A percentile compares a stretch with the other conserved stretches of the same genome.
phyloP scores from a whole-genome alignment of 2,113 vertebrate genomes.

The Poeciliopsis turrubarensis region DNA sequence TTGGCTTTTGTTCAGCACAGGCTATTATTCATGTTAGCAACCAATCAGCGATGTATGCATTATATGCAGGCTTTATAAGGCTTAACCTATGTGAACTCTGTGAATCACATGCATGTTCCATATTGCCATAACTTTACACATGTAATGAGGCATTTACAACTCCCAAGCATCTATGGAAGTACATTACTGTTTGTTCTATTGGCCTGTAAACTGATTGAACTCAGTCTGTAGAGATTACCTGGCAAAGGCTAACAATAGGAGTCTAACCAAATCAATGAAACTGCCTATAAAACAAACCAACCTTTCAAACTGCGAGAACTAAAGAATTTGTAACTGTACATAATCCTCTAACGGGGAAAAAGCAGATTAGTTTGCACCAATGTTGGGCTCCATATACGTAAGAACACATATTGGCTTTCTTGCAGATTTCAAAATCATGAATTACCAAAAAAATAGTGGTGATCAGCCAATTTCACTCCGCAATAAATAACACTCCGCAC shows the following conservation, averaged over 20 bases:
- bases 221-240: background rate
- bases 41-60: slow-evolving; percentile 32
- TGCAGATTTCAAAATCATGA: background rate
- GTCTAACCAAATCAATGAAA: background rate
- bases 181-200: background rate
- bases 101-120: slow-evolving; percentile 22
- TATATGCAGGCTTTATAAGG: slow-evolving; percentile 20
- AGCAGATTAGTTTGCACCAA: background rate
- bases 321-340: background rate
- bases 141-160: slow-evolving; percentile 3
- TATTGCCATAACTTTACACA: slow-evolving; percentile 9
- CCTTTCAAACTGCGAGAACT: background rate
- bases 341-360: background rate
- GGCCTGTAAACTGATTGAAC: background rate
- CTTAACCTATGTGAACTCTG: background rate
- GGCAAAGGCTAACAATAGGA: background rate
- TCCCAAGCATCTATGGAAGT: background rate
- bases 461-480: too few relatives aligned
- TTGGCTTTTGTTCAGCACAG: slow-evolving; percentile 48
- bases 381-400: background rate
- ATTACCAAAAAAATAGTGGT: background rate
- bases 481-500: too few relatives aligned
- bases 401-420: background rate
- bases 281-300: background rate
- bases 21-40: slow-evolving; percentile 62